These are phyloP conservation scores for Cylloceria caligata DNA, from an alignment of 2,888 invertebrate species.

Conservation along the genomic window DNA sequence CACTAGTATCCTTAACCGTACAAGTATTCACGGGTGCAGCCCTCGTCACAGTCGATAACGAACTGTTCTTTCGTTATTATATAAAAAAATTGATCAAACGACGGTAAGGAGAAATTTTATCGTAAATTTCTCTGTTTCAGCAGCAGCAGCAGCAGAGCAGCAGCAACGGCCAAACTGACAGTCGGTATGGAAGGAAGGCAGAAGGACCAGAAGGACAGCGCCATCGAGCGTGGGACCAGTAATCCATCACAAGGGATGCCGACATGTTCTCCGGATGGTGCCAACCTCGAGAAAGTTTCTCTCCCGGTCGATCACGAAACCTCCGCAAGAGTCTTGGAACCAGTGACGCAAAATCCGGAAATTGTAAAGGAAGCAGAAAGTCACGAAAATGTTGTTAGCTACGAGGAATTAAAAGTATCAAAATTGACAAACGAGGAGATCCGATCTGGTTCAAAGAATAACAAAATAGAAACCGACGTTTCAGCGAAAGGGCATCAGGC, in stretches of 20 bases:
- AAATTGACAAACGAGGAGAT: neutral
- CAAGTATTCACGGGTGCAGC: neutral
- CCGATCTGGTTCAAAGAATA: neutral
- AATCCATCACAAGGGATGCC: conserved; percentile 15
- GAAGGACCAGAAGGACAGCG: conserved; percentile 34
- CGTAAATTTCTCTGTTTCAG: conserved; percentile 12
- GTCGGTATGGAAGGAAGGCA: conserved; percentile 36
- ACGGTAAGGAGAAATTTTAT: conserved; percentile 14
- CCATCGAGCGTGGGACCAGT: conserved; percentile 32
- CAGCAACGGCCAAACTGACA: neutral
- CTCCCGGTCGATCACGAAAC: neutral
- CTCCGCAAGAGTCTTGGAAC: neutral
- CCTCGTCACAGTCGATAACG: neutral
- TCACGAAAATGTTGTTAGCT: neutral
- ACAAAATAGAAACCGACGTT: neutral
- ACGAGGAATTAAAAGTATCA: neutral
- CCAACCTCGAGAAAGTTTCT: neutral
- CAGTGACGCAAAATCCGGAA: conserved; percentile 1
- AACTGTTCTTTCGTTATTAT: neutral
- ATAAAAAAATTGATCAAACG: neutral
- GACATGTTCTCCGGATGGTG: neutral
- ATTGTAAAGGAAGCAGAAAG: neutral
- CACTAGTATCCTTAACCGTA: neutral
- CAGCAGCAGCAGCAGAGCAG: conserved; percentile 15
- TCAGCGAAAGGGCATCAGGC: too few species aligned